phyloP scores from a whole-genome alignment of 2,888 invertebrate species.

The Platynereis dumerilii region DNA sequence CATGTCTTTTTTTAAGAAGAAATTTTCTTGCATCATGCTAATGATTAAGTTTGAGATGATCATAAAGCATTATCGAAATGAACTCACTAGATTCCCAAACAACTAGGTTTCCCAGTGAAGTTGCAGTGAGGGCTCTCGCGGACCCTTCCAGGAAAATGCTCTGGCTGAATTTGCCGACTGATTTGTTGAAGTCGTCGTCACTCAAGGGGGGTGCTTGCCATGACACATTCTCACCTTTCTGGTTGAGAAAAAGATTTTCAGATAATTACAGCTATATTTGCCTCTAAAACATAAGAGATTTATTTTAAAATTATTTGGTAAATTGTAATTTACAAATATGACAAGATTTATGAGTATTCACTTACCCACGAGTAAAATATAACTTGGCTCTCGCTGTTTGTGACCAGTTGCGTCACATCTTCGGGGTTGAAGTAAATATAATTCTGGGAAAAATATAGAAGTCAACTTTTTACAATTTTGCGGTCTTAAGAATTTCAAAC shows the following conservation, averaged over 20 bases:
- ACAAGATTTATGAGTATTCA: too few relatives aligned
- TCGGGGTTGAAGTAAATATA: slow-evolving; percentile 60
- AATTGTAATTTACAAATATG: too few relatives aligned
- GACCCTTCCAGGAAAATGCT: slow-evolving; percentile 58
- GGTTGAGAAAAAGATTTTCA: neutral
- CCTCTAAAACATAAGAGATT: too few relatives aligned
- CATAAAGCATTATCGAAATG: too few relatives aligned
- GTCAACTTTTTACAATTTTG: too few relatives aligned
- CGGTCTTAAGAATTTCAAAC: neutral
- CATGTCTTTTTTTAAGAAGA: too few relatives aligned
- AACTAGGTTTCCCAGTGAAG: slow-evolving; percentile 62
- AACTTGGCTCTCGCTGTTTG: slow-evolving; percentile 62
- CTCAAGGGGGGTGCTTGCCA: slow-evolving; percentile 59
- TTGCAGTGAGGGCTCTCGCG: slow-evolving; percentile 60
- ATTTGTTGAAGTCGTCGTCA: slow-evolving; percentile 63
- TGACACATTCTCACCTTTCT: slow-evolving; percentile 46
- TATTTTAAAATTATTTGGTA: too few relatives aligned
- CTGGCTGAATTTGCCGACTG: slow-evolving; percentile 61
- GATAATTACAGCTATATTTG: too few relatives aligned
- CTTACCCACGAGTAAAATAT: slow-evolving; percentile 62
- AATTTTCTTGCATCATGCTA: too few relatives aligned
- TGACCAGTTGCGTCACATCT: slow-evolving; percentile 58
- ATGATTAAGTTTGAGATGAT: too few relatives aligned
- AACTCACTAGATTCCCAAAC: slow-evolving; percentile 63
- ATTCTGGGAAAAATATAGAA: slow-evolving; percentile 39